Conservation (phyloP, 2,113 vertebrate species). For the Perognathus longimembris region DNA sequence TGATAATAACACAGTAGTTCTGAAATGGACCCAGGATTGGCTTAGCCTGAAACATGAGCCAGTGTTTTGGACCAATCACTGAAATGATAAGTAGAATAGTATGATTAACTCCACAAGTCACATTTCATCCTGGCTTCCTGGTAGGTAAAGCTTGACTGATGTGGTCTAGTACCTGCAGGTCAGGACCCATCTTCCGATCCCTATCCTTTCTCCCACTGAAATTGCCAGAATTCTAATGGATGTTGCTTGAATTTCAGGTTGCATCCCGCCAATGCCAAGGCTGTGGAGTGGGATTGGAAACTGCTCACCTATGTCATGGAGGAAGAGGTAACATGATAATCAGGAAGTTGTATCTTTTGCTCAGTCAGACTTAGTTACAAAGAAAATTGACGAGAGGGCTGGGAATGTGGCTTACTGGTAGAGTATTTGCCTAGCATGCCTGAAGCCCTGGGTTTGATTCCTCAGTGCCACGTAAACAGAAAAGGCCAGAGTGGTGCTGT, state of each 20-base stretch:
- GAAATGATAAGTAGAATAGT: background rate
- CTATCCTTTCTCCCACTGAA: background rate
- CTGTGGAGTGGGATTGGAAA: constrained; percentile 94
- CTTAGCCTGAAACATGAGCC: background rate
- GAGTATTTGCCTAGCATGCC: background rate
- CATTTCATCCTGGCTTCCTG: background rate
- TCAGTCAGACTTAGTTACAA: constrained; percentile 40
- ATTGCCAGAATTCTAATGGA: constrained; percentile 50
- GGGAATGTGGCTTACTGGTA: background rate
- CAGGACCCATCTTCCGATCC: background rate
- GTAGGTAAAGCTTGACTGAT: background rate
- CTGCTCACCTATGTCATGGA: constrained; percentile 90
- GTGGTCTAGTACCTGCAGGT: background rate
- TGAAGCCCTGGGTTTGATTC: background rate
- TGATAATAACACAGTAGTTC: background rate
- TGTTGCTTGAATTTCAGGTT: constrained; percentile 88
- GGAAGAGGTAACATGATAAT: constrained; percentile 87
- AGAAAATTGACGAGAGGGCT: background rate
- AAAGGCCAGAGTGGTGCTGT: no score
- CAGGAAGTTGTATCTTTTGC: background rate
- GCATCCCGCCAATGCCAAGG: constrained; percentile 88
- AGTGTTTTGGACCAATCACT: background rate
- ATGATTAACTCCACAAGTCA: background rate
- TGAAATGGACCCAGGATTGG: constrained; percentile 24
- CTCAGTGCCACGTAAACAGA: background rate